phyloP scores from a whole-genome alignment of 2,113 vertebrate species.

The Atlantisia rogersi region DNA sequence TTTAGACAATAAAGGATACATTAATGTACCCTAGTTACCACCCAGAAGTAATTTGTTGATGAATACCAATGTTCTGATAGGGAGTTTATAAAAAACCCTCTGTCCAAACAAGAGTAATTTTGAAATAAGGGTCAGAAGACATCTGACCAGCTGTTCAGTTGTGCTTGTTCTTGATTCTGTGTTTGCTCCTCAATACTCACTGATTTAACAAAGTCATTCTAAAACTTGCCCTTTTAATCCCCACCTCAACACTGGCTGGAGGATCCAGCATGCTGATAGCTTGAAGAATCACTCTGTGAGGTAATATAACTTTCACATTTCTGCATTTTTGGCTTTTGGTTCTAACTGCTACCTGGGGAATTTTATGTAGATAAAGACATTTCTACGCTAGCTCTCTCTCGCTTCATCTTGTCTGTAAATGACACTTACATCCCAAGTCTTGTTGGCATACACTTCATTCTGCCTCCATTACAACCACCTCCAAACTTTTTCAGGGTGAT shows the following conservation, averaged over 20 bases:
- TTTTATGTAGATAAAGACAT: background rate
- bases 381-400: background rate
- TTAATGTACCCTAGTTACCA: background rate
- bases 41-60: background rate
- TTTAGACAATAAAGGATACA: background rate
- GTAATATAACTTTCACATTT: background rate
- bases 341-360: background rate
- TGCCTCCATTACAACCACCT: background rate
- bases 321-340: background rate
- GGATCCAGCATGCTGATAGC: background rate
- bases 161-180: background rate
- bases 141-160: background rate
- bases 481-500: background rate
- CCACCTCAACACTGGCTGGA: accelerated
- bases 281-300: background rate
- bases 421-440: background rate
- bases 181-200: background rate
- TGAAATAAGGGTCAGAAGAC: background rate
- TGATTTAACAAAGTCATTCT: background rate
- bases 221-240: background rate
- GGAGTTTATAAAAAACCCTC: background rate
- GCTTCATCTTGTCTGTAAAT: background rate
- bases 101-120: background rate
- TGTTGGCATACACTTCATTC: background rate
- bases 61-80: accelerated